Percentiles rank a stretch among this genome's conserved stretches.
Conservation (phyloP, 2,888 invertebrate genomes). For the Dryococelus australis region DNA sequence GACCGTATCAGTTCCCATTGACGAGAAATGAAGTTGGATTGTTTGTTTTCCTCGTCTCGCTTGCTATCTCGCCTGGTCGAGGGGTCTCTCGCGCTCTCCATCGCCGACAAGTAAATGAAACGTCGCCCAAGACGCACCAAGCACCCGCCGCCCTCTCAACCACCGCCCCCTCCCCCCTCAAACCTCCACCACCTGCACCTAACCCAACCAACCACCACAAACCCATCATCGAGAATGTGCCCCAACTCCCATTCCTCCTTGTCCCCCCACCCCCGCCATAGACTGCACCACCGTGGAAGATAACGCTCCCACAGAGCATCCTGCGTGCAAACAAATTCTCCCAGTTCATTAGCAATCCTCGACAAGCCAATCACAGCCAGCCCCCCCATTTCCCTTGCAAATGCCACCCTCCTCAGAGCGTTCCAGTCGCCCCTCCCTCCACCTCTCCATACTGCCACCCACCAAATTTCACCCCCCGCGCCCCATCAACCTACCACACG, state of each 20-base stretch:
- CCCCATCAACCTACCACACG: too few relatives aligned
- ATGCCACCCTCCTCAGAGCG: background rate
- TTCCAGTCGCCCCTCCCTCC: background rate
- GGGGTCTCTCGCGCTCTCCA: background rate
- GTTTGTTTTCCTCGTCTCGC: background rate
- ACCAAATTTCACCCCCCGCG: background rate
- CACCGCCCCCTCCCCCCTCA: background rate
- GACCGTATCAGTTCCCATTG: background rate
- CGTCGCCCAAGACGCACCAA: background rate
- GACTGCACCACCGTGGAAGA: background rate
- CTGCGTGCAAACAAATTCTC: background rate
- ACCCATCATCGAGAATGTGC: background rate
- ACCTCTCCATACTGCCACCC: background rate
- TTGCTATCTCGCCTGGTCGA: background rate
- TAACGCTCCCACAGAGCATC: background rate
- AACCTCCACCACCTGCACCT: too few relatives aligned
- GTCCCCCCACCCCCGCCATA: background rate
- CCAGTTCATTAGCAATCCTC: conserved; percentile 16
- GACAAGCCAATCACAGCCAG: conserved; percentile 10
- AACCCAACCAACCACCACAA: background rate
- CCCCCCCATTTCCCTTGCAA: conserved; percentile 1
- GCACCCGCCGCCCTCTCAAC: background rate
- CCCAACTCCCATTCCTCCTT: background rate
- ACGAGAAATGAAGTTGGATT: conserved; percentile 16
- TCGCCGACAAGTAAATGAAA: background rate